A percentile compares a stretch with the other conserved stretches of the same genome.
Evolutionary conservation across 2,113 vertebrate species (phyloP).

Genomic region (Phoxinus phoxinus): DNA sequence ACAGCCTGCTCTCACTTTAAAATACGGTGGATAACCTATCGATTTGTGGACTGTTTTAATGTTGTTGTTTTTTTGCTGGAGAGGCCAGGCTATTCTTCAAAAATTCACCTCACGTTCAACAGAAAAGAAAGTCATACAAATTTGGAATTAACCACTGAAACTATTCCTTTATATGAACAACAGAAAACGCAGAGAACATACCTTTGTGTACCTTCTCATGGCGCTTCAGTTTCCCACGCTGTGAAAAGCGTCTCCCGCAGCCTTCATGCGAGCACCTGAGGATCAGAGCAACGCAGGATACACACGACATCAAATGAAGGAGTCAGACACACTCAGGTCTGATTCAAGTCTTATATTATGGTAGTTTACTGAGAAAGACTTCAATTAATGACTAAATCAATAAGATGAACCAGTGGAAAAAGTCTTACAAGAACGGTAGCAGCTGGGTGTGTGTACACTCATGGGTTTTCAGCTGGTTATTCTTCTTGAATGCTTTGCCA

Average conservation of each 20-base stretch:
- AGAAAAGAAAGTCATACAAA: not conserved
- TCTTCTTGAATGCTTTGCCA: constrained; percentile 86
- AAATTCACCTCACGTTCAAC: not conserved
- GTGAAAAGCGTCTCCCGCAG: constrained; percentile 81
- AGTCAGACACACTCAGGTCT: not conserved
- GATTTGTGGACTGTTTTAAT: not conserved
- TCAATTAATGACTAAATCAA: not conserved
- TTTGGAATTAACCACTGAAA: not conserved
- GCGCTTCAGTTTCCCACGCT: constrained; percentile 79
- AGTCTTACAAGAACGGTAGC: constrained; percentile 78
- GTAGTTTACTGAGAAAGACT: not conserved
- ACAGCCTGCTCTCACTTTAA: not conserved
- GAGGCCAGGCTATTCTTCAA: not conserved
- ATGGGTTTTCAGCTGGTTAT: constrained; percentile 88
- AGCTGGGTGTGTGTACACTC: constrained; percentile 82
- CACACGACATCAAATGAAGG: not conserved
- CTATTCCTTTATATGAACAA: not conserved
- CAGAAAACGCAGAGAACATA: constrained; percentile 54
- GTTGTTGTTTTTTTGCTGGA: too few species aligned
- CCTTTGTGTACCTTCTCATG: constrained; percentile 89
- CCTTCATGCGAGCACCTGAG: constrained; percentile 83
- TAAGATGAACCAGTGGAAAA: not conserved
- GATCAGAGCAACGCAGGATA: not conserved
- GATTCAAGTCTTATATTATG: not conserved
- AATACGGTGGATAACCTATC: not conserved